Evolutionary conservation across 2,888 invertebrate genomes (phyloP).

Genomic region (Stenoptilia bipunctidactyla): DNA sequence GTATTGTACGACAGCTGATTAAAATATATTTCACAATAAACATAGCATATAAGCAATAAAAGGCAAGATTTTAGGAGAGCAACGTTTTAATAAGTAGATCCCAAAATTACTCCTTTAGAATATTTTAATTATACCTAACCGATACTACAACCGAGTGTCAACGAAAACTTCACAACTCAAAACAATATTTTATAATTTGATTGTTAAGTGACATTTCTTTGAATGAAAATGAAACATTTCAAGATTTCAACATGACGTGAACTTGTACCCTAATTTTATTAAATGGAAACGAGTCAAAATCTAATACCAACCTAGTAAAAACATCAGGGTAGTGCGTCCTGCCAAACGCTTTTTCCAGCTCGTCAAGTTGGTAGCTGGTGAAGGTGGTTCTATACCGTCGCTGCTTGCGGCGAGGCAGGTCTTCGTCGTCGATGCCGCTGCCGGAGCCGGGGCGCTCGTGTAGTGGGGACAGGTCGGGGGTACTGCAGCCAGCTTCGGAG

Average conservation of each 20-base stretch:
- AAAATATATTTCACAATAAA: too few species aligned
- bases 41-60: too few species aligned
- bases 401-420: conserved; percentile 89
- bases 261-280: too few species aligned
- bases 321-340: conserved; percentile 98
- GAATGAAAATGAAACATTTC: background rate
- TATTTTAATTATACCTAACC: too few species aligned
- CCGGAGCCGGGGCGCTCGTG: conserved; percentile 51
- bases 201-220: background rate
- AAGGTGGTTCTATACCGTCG: conserved; percentile 94
- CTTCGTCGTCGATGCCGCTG: conserved; percentile 75
- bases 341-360: conserved; percentile 97
- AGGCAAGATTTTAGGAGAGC: too few species aligned
- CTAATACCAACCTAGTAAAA: conserved; percentile 91
- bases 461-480: conserved; percentile 39
- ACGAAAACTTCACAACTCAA: too few species aligned
- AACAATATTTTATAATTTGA: background rate
- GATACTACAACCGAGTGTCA: too few species aligned
- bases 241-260: background rate
- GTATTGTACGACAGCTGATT: too few species aligned
- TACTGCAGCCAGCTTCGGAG: conserved; percentile 49
- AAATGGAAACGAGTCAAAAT: background rate
- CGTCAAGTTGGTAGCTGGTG: conserved; percentile 94
- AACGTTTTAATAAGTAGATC: too few species aligned
- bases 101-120: too few species aligned